These are phyloP conservation scores for Xylota sylvarum DNA, from an alignment of 2,888 invertebrate species.

Conservation along the genomic window DNA sequence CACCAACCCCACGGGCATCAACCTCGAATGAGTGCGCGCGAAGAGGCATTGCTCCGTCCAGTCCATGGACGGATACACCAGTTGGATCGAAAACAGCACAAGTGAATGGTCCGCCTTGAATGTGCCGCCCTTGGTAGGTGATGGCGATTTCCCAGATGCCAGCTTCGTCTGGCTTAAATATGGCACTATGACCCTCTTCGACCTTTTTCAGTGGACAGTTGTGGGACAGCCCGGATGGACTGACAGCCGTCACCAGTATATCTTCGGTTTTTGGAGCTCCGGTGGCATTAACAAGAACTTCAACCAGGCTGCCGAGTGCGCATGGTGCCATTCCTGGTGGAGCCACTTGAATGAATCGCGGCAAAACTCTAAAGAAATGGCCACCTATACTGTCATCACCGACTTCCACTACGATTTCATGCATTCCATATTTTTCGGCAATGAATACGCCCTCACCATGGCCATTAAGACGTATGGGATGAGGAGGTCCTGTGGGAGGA, in stretches of 20 bases:
- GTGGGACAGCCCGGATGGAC: conserved; percentile 94
- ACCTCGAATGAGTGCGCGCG: conserved; percentile 94
- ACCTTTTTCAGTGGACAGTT: conserved; percentile 93
- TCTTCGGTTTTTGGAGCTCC: conserved; percentile 92
- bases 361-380: conserved; percentile 94
- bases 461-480: conserved; percentile 87
- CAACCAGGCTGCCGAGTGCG: conserved; percentile 96
- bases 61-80: conserved; percentile 92
- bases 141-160: conserved; percentile 99
- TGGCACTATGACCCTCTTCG: conserved; percentile 96
- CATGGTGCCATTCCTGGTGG: conserved; percentile 98
- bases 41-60: conserved; percentile 93
- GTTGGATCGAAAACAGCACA: conserved; percentile 98
- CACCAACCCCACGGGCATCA: conserved; percentile 91
- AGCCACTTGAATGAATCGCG: conserved; percentile 93
- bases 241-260: conserved; percentile 96
- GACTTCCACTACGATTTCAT: conserved; percentile 90
- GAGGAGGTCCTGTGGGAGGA: conserved; percentile 90
- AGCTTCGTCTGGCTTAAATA: conserved; percentile 98
- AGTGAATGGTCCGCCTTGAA: conserved; percentile 97
- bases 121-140: conserved; percentile 97
- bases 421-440: conserved; percentile 96
- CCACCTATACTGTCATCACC: conserved; percentile 87
- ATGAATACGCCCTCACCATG: conserved; percentile 93
- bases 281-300: conserved; percentile 95